phyloP scores from a whole-genome alignment of 2,113 vertebrate species.

The Rallus limicola region DNA sequence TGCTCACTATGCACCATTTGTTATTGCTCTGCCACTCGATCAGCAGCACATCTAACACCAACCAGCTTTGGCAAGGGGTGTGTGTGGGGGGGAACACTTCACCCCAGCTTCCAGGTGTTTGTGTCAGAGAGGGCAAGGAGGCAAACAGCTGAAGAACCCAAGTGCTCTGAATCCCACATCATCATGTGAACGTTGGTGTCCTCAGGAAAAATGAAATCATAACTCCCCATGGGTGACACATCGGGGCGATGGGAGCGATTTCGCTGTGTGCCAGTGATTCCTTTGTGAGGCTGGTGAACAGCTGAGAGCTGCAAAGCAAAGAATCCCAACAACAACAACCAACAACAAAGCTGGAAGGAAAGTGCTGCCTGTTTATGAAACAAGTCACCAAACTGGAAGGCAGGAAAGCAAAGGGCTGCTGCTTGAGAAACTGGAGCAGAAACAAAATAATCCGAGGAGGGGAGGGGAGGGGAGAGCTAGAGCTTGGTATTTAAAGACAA shows the following conservation, averaged over 20 bases:
- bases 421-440: slow-evolving; percentile 47
- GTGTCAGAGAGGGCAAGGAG: background rate
- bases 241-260: slow-evolving; percentile 26
- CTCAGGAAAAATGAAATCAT: slow-evolving; percentile 62
- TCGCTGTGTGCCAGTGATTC: slow-evolving; percentile 19
- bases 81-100: too few species aligned
- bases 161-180: background rate
- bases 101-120: background rate
- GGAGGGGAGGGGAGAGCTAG: background rate
- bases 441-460: slow-evolving; percentile 11
- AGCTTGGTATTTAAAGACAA: background rate
- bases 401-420: slow-evolving; percentile 63
- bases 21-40: background rate
- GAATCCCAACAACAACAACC: slow-evolving; percentile 52
- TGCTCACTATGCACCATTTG: slow-evolving; percentile 14
- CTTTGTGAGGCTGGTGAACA: slow-evolving; percentile 65
- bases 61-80: background rate
- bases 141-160: background rate
- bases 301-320: slow-evolving; percentile 73
- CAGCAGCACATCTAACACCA: background rate
- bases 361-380: slow-evolving; percentile 65
- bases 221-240: slow-evolving; percentile 42
- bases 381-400: slow-evolving; percentile 51
- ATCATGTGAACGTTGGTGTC: background rate
- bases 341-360: slow-evolving; percentile 70